Conservation (phyloP, 2,113 vertebrate genomes). For the Dolichallabes microphthalmus region DNA sequence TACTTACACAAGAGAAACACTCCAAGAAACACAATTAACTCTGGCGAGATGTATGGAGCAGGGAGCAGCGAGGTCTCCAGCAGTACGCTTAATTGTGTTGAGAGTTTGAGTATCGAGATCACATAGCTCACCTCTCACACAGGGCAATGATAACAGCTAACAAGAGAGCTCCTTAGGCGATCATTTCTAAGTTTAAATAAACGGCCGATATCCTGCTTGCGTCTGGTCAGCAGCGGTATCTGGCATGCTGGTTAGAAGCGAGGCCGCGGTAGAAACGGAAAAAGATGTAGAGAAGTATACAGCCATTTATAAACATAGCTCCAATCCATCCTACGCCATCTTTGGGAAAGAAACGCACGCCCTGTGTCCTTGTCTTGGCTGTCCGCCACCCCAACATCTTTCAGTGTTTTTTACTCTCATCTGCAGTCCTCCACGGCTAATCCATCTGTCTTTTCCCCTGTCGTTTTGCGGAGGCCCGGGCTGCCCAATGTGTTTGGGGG, state of each 20-base stretch:
- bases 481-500: conserved; percentile 31
- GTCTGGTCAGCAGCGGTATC: conserved; percentile 1
- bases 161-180: conserved; percentile 36
- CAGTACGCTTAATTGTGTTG: conserved; percentile 48
- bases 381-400: conserved; percentile 41
- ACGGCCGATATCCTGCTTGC: conserved; percentile 22
- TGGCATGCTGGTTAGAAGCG: background rate
- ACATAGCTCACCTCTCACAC: conserved; percentile 46
- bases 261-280: background rate
- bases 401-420: conserved; percentile 39
- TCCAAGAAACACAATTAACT: conserved; percentile 50
- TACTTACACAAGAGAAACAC: conserved; percentile 38
- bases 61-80: conserved; percentile 32
- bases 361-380: conserved; percentile 42
- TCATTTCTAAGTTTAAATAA: conserved; percentile 42
- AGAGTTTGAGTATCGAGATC: conserved; percentile 43
- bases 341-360: conserved; percentile 33
- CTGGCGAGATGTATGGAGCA: conserved; percentile 28
- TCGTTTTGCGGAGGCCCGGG: conserved; percentile 41
- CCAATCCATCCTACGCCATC: conserved; percentile 39
- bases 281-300: conserved; percentile 10
- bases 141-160: conserved; percentile 43
- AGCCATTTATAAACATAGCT: conserved; percentile 35
- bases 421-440: conserved; percentile 50
- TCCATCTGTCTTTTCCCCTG: conserved; percentile 50